Conservation (phyloP, 2,888 invertebrate species). For the Platycheirus rosarum region DNA sequence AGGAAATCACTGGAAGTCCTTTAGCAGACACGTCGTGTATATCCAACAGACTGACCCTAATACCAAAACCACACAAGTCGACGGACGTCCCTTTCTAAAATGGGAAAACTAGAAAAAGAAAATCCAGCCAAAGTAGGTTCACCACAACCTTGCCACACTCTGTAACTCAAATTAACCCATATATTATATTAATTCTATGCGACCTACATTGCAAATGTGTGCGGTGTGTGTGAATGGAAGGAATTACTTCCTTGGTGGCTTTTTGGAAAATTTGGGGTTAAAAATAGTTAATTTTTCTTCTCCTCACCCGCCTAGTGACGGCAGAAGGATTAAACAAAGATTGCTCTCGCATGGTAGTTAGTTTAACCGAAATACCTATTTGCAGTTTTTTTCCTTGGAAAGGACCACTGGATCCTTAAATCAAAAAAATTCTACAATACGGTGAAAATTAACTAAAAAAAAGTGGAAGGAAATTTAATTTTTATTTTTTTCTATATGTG, state of each 20-base stretch:
- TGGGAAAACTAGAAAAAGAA: neutral
- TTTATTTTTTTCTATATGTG: slow-evolving; percentile 8
- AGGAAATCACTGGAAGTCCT: no score
- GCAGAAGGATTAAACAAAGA: slow-evolving; percentile 12
- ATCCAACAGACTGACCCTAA: neutral
- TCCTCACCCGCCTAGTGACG: neutral
- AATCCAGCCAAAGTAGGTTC: slow-evolving; percentile 3
- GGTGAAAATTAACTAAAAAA: neutral
- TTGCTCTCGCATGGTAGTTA: slow-evolving; percentile 26
- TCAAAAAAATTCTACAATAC: slow-evolving; percentile 3
- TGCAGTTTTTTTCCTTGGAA: neutral
- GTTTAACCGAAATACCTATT: slow-evolving; percentile 1
- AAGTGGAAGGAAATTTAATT: neutral
- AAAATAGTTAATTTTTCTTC: neutral
- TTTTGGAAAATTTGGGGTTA: neutral
- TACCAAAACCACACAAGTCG: slow-evolving; percentile 15
- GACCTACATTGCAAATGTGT: slow-evolving; percentile 15
- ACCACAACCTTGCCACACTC: slow-evolving; percentile 24
- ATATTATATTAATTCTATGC: slow-evolving; percentile 46
- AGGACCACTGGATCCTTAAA: slow-evolving; percentile 26
- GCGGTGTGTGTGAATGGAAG: neutral
- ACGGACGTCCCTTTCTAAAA: neutral
- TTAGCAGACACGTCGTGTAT: no score
- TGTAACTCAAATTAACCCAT: slow-evolving; percentile 46
- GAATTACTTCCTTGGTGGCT: slow-evolving; percentile 14